phyloP scores from a whole-genome alignment of 1,140 invertebrate species.

The Archegozetes longisetosus region DNA sequence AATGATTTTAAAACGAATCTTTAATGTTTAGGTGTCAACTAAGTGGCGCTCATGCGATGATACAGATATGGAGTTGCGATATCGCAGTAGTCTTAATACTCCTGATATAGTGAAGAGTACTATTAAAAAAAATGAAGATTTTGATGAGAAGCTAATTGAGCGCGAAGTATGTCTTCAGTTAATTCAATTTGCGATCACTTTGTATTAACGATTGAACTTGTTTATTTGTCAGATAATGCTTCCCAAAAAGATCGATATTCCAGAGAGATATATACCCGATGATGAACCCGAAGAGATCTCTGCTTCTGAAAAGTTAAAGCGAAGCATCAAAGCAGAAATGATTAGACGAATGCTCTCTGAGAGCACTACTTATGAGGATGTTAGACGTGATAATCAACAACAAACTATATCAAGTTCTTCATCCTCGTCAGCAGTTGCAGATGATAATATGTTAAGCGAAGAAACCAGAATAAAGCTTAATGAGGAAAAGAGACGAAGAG shows the following conservation, averaged over 20 bases:
- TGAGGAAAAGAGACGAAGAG: slow-evolving; percentile 66
- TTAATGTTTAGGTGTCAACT: background rate
- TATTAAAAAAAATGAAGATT: slow-evolving; percentile 42
- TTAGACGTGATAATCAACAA: background rate
- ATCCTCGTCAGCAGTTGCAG: background rate
- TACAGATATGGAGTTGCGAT: slow-evolving; percentile 61
- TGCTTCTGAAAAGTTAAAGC: slow-evolving; percentile 58
- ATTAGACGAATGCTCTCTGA: slow-evolving; percentile 77
- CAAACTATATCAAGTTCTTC: background rate
- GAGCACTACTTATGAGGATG: slow-evolving; percentile 27
- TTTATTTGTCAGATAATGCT: slow-evolving; percentile 44
- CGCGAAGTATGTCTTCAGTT: slow-evolving; percentile 27
- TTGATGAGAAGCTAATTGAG: slow-evolving; percentile 62
- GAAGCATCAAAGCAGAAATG: slow-evolving; percentile 68
- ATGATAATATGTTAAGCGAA: slow-evolving; percentile 15
- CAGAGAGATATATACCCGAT: slow-evolving; percentile 67
- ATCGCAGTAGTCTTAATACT: slow-evolving; percentile 45
- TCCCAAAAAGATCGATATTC: slow-evolving; percentile 76
- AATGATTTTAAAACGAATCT: background rate
- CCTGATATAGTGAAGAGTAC: slow-evolving; percentile 69
- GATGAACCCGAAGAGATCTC: slow-evolving; percentile 55
- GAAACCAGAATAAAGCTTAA: slow-evolving; percentile 36
- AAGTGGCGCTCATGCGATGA: slow-evolving; percentile 51
- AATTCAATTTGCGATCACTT: background rate
- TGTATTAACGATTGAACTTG: background rate